Conservation (phyloP, 2,113 vertebrate genomes). For the Pycnonotus jocosus region DNA sequence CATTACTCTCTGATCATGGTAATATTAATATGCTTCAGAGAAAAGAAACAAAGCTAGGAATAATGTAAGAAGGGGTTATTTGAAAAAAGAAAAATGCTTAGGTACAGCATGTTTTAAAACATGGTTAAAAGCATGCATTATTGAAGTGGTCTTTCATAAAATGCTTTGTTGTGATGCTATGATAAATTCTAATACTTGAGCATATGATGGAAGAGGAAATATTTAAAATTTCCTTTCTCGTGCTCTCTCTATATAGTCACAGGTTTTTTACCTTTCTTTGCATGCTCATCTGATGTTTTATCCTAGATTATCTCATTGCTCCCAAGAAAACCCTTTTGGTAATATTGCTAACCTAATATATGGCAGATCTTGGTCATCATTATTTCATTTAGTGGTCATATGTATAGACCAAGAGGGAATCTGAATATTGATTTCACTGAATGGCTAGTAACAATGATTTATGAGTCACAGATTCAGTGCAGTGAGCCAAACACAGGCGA, state of each 20-base stretch:
- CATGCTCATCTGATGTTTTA: slow-evolving; percentile 42
- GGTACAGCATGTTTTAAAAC: not conserved
- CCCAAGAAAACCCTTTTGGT: slow-evolving; percentile 61
- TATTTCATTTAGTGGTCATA: slow-evolving; percentile 86
- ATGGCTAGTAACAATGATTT: slow-evolving; percentile 87
- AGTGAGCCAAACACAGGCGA: slow-evolving; percentile 72
- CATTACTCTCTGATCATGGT: not conserved
- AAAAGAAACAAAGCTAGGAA: not conserved
- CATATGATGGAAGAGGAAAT: not conserved
- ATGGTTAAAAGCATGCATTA: not conserved
- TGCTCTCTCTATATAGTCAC: not conserved
- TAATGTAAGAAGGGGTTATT: not conserved
- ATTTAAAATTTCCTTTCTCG: not conserved
- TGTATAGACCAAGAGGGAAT: slow-evolving; percentile 83
- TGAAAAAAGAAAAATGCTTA: not conserved
- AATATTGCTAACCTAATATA: slow-evolving; percentile 74
- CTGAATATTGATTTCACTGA: slow-evolving; percentile 86
- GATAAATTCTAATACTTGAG: not conserved
- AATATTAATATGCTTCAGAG: not conserved
- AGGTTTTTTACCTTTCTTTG: slow-evolving; percentile 42
- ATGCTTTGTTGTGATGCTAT: not conserved
- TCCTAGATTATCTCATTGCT: slow-evolving; percentile 51
- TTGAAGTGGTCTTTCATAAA: not conserved
- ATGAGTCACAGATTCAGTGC: slow-evolving; percentile 75
- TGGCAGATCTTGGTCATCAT: slow-evolving; percentile 76